Conservation (phyloP, 2,797 vertebrate genomes). For the Etheostoma nigrum region DNA sequence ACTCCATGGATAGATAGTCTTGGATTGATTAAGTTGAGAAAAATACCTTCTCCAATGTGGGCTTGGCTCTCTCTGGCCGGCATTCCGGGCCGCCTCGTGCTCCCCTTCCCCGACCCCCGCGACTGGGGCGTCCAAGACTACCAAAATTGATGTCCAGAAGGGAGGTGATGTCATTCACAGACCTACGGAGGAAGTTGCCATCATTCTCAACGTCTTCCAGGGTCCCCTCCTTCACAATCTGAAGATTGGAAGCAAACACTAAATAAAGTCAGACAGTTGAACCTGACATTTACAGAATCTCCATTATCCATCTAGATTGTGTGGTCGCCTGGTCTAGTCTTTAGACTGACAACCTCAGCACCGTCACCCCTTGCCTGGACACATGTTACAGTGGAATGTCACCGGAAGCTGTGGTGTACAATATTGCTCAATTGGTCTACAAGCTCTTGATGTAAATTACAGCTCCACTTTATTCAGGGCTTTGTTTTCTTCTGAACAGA, state of each 20-base stretch:
- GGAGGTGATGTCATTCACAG: conserved; percentile 96
- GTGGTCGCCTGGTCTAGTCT: background rate
- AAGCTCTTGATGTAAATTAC: background rate
- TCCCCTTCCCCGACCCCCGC: conserved; percentile 88
- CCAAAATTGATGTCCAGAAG: conserved; percentile 98
- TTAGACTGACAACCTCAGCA: background rate
- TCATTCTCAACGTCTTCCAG: conserved; percentile 89
- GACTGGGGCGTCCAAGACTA: conserved; percentile 90
- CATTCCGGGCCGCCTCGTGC: conserved; percentile 55
- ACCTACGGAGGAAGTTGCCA: conserved; percentile 88
- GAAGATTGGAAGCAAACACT: background rate
- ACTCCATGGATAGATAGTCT: background rate
- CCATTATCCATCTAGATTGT: background rate
- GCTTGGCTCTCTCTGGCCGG: conserved; percentile 52
- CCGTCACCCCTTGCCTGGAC: background rate
- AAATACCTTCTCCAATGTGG: conserved; percentile 61
- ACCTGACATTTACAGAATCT: background rate
- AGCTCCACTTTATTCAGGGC: background rate
- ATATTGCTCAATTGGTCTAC: background rate
- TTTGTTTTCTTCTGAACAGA: background rate
- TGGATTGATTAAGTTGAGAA: background rate
- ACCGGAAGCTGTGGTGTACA: background rate
- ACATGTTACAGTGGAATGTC: background rate
- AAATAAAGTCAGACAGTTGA: background rate
- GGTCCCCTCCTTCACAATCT: conserved; percentile 67